A percentile compares a stretch with the other conserved stretches of the same genome.
Evolutionary conservation across 2,113 vertebrate genomes (phyloP).

Genomic region (Pterocles orientalis): DNA sequence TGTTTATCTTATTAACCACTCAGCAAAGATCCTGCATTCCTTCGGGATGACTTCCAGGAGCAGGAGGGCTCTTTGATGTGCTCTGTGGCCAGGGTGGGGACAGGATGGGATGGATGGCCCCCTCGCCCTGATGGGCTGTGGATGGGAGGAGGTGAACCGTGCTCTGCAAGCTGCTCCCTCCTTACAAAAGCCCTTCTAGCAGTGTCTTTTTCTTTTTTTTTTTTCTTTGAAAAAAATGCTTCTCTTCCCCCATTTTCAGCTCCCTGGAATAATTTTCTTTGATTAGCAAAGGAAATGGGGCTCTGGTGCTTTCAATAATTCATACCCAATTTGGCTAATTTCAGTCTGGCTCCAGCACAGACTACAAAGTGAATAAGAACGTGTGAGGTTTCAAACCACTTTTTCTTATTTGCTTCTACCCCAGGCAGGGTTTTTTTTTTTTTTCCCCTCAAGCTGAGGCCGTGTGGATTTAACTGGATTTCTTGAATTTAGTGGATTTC

Average conservation of each 20-base stretch:
- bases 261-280: neutral
- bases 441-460: neutral
- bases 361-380: neutral
- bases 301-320: constrained; percentile 28
- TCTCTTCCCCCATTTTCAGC: neutral
- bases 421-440: neutral
- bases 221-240: neutral
- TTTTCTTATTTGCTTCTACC: neutral
- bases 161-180: neutral
- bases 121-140: neutral
- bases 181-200: neutral
- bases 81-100: neutral
- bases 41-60: neutral
- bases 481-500: neutral
- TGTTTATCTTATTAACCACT: neutral
- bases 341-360: neutral
- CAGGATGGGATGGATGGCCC: neutral
- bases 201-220: neutral
- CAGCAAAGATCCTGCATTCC: neutral
- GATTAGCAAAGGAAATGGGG: constrained; percentile 32
- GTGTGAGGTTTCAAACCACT: neutral
- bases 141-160: neutral
- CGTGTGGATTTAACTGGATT: neutral
- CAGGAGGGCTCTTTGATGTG: neutral
- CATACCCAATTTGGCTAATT: constrained; percentile 33